Evolutionary conservation across 2,888 invertebrate species (phyloP).

Genomic region (Drosophila mulleri): DNA sequence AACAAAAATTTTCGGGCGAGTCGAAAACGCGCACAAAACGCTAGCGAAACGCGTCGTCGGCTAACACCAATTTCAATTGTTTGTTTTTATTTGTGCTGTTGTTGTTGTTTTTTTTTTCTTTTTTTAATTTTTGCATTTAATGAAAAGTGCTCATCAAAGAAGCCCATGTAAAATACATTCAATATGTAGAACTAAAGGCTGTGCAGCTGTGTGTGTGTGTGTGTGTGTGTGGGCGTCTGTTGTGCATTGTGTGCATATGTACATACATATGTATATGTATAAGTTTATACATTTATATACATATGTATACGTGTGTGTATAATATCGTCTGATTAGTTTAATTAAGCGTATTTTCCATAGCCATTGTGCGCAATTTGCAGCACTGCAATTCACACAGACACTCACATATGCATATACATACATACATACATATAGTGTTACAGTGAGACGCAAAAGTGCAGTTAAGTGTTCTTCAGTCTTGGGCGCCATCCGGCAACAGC

Average conservation of each 20-base stretch:
- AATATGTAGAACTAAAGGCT: constrained; percentile 13
- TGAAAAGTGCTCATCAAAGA: constrained; percentile 44
- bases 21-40: constrained; percentile 27
- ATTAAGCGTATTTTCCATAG: constrained; percentile 77
- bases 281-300: constrained; percentile 5
- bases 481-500: constrained; percentile 35
- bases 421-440: not conserved
- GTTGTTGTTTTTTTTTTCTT: constrained; percentile 14
- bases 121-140: constrained; percentile 32
- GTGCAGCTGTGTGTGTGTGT: constrained; percentile 11
- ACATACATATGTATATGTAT: constrained; percentile 21
- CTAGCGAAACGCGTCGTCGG: constrained; percentile 28
- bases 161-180: constrained; percentile 50
- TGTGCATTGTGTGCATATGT: constrained; percentile 24
- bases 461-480: constrained; percentile 50
- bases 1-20: constrained; percentile 2
- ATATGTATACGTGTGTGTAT: not conserved
- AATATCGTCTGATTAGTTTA: constrained; percentile 76
- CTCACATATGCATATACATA: not conserved
- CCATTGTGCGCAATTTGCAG: constrained; percentile 69
- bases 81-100: constrained; percentile 18
- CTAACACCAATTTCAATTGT: constrained; percentile 36
- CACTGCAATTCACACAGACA: constrained; percentile 32
- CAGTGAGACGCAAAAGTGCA: constrained; percentile 43
- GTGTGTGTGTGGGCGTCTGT: constrained; percentile 53